A percentile compares a stretch with the other conserved stretches of the same genome.
These are phyloP conservation scores for Spondyliosoma cantharus DNA, from an alignment of 2,797 vertebrate species.

Conservation along the genomic window DNA sequence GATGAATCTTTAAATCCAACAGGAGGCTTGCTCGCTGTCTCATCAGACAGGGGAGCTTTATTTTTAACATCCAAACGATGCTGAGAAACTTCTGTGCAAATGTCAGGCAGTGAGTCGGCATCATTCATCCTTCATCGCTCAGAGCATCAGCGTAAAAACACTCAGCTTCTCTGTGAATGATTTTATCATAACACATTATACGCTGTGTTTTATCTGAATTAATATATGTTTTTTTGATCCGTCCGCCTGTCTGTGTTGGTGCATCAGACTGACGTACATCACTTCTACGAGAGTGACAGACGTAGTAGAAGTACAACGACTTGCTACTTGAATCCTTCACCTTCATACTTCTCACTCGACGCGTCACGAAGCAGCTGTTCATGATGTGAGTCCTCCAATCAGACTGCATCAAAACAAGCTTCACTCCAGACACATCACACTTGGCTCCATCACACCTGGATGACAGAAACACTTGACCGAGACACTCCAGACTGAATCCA, in stretches of 20 bases:
- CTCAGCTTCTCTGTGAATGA: neutral
- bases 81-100: neutral
- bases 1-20: constrained; percentile 7
- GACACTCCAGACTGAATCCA: neutral
- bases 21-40: neutral
- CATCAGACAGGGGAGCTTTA: neutral
- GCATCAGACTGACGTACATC: no score
- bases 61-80: neutral
- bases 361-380: neutral
- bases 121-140: neutral
- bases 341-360: neutral
- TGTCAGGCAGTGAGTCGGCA: neutral
- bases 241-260: no score
- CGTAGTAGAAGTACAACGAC: no score
- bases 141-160: neutral
- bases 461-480: neutral
- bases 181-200: no score
- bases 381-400: no score
- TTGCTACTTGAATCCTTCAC: neutral
- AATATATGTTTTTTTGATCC: no score
- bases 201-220: no score
- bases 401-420: neutral
- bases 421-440: neutral
- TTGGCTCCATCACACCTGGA: neutral
- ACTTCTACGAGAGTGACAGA: no score